A percentile compares a stretch with the other conserved stretches of the same genome.
Conservation (phyloP, 2,888 invertebrate species). For the Pachymerium ferrugineum region DNA sequence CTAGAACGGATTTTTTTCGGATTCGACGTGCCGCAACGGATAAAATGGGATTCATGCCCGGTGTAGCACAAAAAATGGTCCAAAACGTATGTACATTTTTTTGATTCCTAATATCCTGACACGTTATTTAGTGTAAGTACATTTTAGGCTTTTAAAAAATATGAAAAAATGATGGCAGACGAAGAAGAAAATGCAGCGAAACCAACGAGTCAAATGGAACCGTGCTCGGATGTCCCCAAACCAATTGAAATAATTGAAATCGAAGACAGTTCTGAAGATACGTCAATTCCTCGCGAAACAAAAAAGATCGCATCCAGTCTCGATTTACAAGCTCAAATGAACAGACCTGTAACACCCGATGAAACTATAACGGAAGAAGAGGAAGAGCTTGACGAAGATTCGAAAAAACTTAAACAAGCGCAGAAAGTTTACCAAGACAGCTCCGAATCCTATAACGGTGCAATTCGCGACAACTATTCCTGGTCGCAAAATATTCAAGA, state of each 20-base stretch:
- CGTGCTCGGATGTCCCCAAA: neutral
- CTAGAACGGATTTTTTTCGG: constrained; percentile 37
- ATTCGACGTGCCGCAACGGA: constrained; percentile 28
- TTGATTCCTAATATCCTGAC: neutral
- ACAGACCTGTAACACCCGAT: neutral
- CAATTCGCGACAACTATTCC: constrained; percentile 64
- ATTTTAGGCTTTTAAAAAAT: constrained; percentile 34
- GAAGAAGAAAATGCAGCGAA: neutral
- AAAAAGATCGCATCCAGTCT: neutral
- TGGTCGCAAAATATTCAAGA: constrained; percentile 84
- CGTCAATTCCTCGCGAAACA: no score
- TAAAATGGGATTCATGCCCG: constrained; percentile 35
- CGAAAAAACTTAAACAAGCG: neutral
- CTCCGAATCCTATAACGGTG: constrained; percentile 69
- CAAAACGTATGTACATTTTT: neutral
- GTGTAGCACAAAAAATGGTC: constrained; percentile 34
- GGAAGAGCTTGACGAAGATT: neutral
- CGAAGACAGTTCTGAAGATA: no score
- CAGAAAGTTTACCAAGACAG: constrained; percentile 11
- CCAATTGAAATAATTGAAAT: neutral
- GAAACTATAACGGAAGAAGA: neutral
- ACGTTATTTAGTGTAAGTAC: no score
- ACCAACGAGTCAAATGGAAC: neutral
- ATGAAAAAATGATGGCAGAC: neutral
- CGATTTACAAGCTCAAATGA: neutral